Evolutionary conservation across 1,140 invertebrate genomes (phyloP).

Genomic region (Mylabris phalerata): DNA sequence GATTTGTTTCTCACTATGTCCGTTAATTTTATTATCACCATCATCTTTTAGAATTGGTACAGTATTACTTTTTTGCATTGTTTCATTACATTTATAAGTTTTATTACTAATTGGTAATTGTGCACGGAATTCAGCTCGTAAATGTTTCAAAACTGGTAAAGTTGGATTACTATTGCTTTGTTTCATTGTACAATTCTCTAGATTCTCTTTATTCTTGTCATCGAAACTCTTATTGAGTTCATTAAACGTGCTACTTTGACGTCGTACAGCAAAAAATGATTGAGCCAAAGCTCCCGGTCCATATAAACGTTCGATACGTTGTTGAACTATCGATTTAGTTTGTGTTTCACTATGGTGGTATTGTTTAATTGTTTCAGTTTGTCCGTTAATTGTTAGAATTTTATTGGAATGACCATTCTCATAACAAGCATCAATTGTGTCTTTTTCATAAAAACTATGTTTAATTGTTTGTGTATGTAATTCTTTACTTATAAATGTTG

Average conservation of each 20-base stretch:
- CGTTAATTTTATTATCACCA: constrained; percentile 30
- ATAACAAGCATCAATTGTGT: constrained; percentile 31
- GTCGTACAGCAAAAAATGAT: constrained; percentile 55
- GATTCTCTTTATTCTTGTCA: neutral
- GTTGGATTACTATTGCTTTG: constrained; percentile 41
- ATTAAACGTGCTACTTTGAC: constrained; percentile 27
- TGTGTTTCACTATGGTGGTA: constrained; percentile 29
- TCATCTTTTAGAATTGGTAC: constrained; percentile 32
- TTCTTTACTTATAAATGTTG: constrained; percentile 24
- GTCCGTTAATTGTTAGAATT: constrained; percentile 25
- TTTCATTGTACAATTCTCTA: constrained; percentile 20
- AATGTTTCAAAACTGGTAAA: constrained; percentile 69
- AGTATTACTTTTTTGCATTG: constrained; percentile 36
- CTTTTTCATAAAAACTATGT: constrained; percentile 22
- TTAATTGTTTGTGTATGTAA: constrained; percentile 11
- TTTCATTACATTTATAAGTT: constrained; percentile 40
- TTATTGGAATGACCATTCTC: constrained; percentile 8
- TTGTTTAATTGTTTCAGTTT: constrained; percentile 36
- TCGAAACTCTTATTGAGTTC: constrained; percentile 11
- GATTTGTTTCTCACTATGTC: constrained; percentile 18
- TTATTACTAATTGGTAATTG: constrained; percentile 62
- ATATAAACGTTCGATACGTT: constrained; percentile 78
- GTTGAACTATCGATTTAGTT: constrained; percentile 78
- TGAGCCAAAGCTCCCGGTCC: constrained; percentile 76
- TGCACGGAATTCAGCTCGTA: constrained; percentile 76